Conservation (phyloP, 2,888 invertebrate genomes). For the Ectemnius cavifrons region DNA sequence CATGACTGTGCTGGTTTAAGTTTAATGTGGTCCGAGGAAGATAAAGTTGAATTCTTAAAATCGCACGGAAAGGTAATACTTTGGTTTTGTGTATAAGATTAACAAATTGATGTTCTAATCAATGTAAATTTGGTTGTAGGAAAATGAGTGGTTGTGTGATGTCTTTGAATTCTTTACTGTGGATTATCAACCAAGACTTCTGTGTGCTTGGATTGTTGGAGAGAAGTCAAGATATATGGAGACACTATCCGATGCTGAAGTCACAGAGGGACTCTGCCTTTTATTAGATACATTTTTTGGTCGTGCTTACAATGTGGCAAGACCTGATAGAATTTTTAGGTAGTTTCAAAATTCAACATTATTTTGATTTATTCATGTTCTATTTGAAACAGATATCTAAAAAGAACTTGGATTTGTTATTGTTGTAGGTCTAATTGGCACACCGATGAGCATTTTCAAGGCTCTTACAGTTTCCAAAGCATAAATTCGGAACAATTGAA, state of each 20-base stretch:
- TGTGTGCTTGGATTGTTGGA: slow-evolving; percentile 87
- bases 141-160: slow-evolving; percentile 82
- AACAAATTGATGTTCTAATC: slow-evolving; percentile 2
- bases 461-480: slow-evolving; percentile 85
- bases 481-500: slow-evolving; percentile 79
- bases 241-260: slow-evolving; percentile 79
- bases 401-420: too few species aligned
- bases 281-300: slow-evolving; percentile 81
- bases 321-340: slow-evolving; percentile 80
- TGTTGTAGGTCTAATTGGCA: slow-evolving; percentile 82
- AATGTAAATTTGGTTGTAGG: slow-evolving; percentile 49
- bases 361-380: neutral
- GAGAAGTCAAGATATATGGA: slow-evolving; percentile 83
- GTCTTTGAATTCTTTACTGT: slow-evolving; percentile 85
- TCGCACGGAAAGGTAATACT: slow-evolving; percentile 63
- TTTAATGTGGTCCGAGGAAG: slow-evolving; percentile 81
- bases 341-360: slow-evolving; percentile 58
- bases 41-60: slow-evolving; percentile 78
- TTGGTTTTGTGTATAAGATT: neutral
- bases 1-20: slow-evolving; percentile 78
- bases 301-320: slow-evolving; percentile 78
- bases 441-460: slow-evolving; percentile 84
- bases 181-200: slow-evolving; percentile 82
- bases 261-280: slow-evolving; percentile 79
- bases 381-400: neutral